Evolutionary conservation across 1,140 invertebrate genomes (phyloP), one percentile per base, ranked within the genome.

Genomic region (Eciton burchellii): DNA sequence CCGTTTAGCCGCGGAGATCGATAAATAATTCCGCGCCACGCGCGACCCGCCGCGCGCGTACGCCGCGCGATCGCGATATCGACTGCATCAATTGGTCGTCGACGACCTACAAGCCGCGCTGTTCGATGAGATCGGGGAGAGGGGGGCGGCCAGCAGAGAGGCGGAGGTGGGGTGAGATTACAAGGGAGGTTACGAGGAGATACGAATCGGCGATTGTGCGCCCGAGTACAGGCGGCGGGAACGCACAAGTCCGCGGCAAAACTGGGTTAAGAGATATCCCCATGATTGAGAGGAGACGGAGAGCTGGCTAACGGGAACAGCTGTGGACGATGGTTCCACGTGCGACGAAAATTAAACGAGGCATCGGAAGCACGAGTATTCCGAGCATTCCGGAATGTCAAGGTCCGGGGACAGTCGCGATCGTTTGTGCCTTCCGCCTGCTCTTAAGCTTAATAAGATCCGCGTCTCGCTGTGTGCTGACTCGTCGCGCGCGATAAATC

Each of bases 51-150:
- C n/a, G 35, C 19, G 57, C 62, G 49, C 11, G 14, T 65, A 52
- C 26, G 29, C 29, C 24, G 14, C 6, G 14, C 35, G n/a, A 74
- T 76, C 26, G 19, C 29, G 21, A 76, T 74, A 47, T 41, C 72
- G 19, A n/a, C n/a, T 41, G 21, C 65, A 73, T 74, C 57, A 62
- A 74, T 74, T 62, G 72, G 26, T 62, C 56, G 70, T 79, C 74
- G 49, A 3, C 41, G 57, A 19, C 43, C 1, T 43, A 43, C 43
- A 41, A 21, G 16, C 24, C 49, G 6, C 26, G 52, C 8, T 57
- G 47, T 21, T 24, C 21, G 54, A 45, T 16, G 63, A 79, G 41
- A 43, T 45, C 35, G 35, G 49, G 3, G 29, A 3, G n/a, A n/a
- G n/a, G n/a, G n/a, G n/a, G n/a, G n/a, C n/a, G n/a, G n/a, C n/a